phyloP scores from a whole-genome alignment of 2,113 vertebrate genomes.

The Corythornis cristatus region DNA sequence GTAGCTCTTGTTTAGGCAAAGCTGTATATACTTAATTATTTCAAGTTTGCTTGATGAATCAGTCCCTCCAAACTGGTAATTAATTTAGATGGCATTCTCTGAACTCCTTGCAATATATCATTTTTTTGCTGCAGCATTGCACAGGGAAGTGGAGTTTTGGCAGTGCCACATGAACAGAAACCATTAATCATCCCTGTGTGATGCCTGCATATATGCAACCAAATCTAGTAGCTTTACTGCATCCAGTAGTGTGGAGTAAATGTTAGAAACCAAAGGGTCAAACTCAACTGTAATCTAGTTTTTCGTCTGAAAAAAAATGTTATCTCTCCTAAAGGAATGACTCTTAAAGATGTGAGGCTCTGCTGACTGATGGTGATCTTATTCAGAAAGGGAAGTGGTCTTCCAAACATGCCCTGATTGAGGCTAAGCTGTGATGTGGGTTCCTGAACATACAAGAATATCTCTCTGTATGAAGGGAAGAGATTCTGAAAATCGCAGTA shows the following conservation, averaged over 20 bases:
- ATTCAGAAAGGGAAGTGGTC: not conserved
- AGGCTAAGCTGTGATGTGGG: not conserved
- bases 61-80: slow-evolving; percentile 69
- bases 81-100: slow-evolving; percentile 74
- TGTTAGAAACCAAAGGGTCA: not conserved
- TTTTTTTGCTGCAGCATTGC: slow-evolving; percentile 47
- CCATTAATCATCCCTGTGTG: not conserved
- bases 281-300: not conserved
- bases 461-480: not conserved
- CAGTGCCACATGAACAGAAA: slow-evolving; percentile 1
- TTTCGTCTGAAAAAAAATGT: not conserved
- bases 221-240: not conserved
- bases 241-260: not conserved
- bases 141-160: slow-evolving; percentile 41
- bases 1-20: slow-evolving; percentile 58
- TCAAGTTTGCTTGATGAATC: slow-evolving; percentile 69
- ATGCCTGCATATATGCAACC: not conserved
- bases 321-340: not conserved
- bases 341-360: not conserved
- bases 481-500: not conserved
- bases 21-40: slow-evolving; percentile 65
- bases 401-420: not conserved
- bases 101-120: slow-evolving; percentile 52
- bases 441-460: not conserved
- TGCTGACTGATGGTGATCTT: not conserved